phyloP scores from a whole-genome alignment of 1,140 invertebrate genomes.

The Meloidogyne floridensis region DNA sequence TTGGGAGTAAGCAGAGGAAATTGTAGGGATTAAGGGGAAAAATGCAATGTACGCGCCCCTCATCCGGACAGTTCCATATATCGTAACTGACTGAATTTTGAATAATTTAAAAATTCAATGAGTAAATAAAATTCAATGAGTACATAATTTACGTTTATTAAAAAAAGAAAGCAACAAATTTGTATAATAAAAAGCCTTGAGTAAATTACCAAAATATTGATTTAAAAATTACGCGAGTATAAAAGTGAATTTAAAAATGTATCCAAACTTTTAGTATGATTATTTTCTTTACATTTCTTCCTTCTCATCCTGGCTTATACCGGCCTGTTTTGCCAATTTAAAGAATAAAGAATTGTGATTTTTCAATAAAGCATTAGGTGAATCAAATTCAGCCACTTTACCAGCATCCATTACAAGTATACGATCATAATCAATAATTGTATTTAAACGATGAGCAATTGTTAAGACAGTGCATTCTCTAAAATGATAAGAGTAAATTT shows the following conservation, averaged over 20 bases:
- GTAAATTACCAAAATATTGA: too few species aligned
- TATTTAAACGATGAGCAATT: constrained; percentile 80
- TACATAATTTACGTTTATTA: too few species aligned
- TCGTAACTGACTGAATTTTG: not conserved
- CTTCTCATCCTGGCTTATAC: not conserved
- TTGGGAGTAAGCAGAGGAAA: too few species aligned
- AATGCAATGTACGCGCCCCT: too few species aligned
- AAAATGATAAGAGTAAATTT: constrained; percentile 58
- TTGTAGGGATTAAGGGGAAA: too few species aligned
- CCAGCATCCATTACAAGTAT: constrained; percentile 89
- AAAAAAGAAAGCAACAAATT: too few species aligned
- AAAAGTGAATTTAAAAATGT: not conserved
- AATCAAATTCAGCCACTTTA: constrained; percentile 68
- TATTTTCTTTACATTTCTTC: constrained; percentile 19
- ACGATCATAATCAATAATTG: constrained; percentile 74
- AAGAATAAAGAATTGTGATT: constrained; percentile 33
- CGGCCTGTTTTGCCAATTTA: constrained; percentile 34
- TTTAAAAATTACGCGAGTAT: not conserved
- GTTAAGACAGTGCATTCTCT: constrained; percentile 70
- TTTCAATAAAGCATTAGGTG: constrained; percentile 69
- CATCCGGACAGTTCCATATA: too few species aligned
- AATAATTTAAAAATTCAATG: too few species aligned
- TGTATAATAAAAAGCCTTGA: too few species aligned
- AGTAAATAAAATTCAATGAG: too few species aligned
- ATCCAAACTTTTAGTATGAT: not conserved